Conservation (phyloP, 2,113 vertebrate species). For the Anser cygnoides region DNA sequence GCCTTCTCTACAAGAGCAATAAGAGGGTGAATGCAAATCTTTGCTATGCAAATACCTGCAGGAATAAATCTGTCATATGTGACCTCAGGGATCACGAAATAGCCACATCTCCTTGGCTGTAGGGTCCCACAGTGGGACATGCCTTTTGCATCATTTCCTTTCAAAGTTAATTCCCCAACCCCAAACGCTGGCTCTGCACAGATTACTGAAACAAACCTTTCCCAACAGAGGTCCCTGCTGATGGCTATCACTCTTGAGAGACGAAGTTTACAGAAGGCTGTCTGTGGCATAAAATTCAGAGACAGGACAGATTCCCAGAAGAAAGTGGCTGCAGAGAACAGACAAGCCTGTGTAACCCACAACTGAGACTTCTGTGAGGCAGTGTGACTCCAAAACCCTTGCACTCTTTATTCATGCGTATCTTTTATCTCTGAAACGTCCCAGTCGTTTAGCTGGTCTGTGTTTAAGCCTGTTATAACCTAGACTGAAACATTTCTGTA, state of each 20-base stretch:
- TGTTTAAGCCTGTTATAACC: background rate
- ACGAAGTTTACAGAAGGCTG: background rate
- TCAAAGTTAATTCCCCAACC: background rate
- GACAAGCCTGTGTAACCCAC: background rate
- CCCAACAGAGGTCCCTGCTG: background rate
- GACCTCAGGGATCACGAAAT: background rate
- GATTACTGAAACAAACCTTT: background rate
- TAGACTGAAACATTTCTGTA: background rate
- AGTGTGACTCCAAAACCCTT: background rate
- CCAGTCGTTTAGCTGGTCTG: background rate
- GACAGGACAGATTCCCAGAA: background rate
- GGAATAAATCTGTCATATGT: background rate
- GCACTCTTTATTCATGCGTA: background rate
- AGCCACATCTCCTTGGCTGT: background rate
- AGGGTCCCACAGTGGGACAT: fast-evolving
- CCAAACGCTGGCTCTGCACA: background rate
- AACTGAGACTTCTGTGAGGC: background rate
- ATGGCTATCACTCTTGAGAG: background rate
- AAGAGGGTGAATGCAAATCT: background rate
- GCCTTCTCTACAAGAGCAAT: background rate
- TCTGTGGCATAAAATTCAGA: background rate
- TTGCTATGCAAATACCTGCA: background rate
- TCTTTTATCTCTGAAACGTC: background rate
- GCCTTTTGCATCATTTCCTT: background rate
- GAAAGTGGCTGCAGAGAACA: background rate